phyloP scores from a whole-genome alignment of 92 coral and sea anemone genomes.

The Isaurus tuberculatus region DNA sequence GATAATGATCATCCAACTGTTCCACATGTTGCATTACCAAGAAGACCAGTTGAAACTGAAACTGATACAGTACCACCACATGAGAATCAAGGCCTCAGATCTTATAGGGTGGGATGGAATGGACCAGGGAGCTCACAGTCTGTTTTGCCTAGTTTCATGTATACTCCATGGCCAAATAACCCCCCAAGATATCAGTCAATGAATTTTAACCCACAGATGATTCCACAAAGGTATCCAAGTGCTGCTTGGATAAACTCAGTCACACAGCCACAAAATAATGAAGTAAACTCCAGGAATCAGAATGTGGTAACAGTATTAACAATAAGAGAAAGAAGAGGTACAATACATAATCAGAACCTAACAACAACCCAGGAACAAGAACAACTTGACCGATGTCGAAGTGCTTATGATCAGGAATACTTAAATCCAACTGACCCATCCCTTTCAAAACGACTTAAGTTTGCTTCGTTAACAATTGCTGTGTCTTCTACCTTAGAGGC shows the following conservation, averaged over 20 bases:
- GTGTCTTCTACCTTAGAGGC: constrained; percentile 42
- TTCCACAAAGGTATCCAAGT: too few species aligned
- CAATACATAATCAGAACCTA: not conserved
- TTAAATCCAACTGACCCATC: constrained; percentile 45
- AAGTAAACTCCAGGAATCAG: not conserved
- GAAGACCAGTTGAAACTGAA: constrained; percentile 21
- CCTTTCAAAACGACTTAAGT: constrained; percentile 43
- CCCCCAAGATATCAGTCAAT: constrained; percentile 18
- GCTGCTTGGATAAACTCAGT: constrained; percentile 23
- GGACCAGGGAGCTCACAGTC: constrained; percentile 25
- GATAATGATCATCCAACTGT: not conserved
- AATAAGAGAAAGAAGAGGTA: constrained; percentile 22
- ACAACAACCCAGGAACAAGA: constrained; percentile 7
- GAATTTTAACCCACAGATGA: not conserved
- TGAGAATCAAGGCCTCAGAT: constrained; percentile 31
- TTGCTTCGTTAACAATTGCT: constrained; percentile 38
- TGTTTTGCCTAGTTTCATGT: not conserved
- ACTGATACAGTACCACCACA: not conserved
- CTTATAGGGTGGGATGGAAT: not conserved
- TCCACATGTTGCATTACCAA: not conserved
- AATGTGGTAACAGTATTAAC: not conserved
- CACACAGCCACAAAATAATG: constrained; percentile 7
- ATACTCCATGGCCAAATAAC: not conserved
- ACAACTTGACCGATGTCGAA: constrained; percentile 24
- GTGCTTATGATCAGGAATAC: constrained; percentile 45